phyloP scores from a whole-genome alignment of 2,888 invertebrate genomes.

The Amphipyra berbera region DNA sequence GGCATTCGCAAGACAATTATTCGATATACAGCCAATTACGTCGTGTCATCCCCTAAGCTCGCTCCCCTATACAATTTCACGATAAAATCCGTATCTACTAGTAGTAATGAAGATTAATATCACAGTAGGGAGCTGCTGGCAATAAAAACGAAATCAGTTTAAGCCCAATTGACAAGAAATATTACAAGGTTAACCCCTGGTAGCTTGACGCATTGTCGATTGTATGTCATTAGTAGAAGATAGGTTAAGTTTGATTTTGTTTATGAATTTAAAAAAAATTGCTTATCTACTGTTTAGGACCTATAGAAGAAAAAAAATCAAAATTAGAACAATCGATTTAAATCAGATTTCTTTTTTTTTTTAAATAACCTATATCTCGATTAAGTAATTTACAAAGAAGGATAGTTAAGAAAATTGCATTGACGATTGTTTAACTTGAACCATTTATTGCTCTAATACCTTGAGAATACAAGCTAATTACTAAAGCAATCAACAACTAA shows the following conservation, averaged over 20 bases:
- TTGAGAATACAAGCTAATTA: not conserved
- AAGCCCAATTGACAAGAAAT: slow-evolving; percentile 86
- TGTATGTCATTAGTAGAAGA: slow-evolving; percentile 13
- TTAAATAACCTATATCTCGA: too few species aligned
- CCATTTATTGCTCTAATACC: too few species aligned
- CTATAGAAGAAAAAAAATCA: too few species aligned
- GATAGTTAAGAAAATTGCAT: too few species aligned
- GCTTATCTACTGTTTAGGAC: too few species aligned
- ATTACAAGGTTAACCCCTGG: slow-evolving; percentile 70
- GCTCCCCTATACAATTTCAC: slow-evolving; percentile 80
- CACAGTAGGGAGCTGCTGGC: slow-evolving; percentile 78
- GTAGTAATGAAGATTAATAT: slow-evolving; percentile 88
- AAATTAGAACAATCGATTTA: too few species aligned
- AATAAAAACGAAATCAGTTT: slow-evolving; percentile 88
- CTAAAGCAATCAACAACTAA: not conserved
- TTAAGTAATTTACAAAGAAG: too few species aligned
- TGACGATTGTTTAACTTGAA: too few species aligned
- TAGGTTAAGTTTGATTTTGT: not conserved
- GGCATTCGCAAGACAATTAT: slow-evolving; percentile 82
- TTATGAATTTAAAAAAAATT: too few species aligned
- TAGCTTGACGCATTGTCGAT: slow-evolving; percentile 18
- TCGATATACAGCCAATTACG: slow-evolving; percentile 83
- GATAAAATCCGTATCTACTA: slow-evolving; percentile 86
- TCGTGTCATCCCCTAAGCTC: slow-evolving; percentile 76
- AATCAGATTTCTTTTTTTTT: too few species aligned